phyloP scores from a whole-genome alignment of 2,113 vertebrate genomes.

The Gracilinanus agilis region DNA sequence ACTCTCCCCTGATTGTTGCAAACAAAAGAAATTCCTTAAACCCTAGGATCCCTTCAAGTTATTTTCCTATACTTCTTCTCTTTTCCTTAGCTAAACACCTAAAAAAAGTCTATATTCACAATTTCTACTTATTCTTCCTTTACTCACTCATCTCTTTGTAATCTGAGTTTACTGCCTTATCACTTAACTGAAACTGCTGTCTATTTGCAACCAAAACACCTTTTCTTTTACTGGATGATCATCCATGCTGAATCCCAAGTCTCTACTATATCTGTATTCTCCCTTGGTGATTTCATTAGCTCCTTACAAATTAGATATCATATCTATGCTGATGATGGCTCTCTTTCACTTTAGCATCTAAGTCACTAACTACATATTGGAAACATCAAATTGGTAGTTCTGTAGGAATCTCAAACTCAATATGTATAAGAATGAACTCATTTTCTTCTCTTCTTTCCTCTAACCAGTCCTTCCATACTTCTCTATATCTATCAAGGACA shows the following conservation, averaged over 20 bases:
- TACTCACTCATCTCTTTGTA: background rate
- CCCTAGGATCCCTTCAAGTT: background rate
- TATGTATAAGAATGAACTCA: background rate
- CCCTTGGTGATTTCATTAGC: no score
- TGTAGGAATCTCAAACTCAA: no score
- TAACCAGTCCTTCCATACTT: background rate
- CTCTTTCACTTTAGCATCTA: no score
- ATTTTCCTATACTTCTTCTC: background rate
- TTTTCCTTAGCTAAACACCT: background rate
- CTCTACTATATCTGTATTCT: no score
- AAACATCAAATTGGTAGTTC: no score
- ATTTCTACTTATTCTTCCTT: background rate
- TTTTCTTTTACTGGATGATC: background rate
- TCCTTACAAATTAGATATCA: no score
- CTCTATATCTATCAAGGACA: background rate
- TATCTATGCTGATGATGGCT: no score
- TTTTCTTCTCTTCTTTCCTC: background rate
- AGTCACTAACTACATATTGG: no score
- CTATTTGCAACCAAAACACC: no score
- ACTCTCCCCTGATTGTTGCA: no score
- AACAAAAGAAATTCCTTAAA: background rate
- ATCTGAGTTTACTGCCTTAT: background rate
- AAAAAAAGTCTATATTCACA: background rate
- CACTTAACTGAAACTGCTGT: background rate
- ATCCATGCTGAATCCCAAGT: no score